A percentile compares a stretch with the other conserved stretches of the same genome.
Conservation (phyloP, 2,797 vertebrate species). For the Ceryle rudis region DNA sequence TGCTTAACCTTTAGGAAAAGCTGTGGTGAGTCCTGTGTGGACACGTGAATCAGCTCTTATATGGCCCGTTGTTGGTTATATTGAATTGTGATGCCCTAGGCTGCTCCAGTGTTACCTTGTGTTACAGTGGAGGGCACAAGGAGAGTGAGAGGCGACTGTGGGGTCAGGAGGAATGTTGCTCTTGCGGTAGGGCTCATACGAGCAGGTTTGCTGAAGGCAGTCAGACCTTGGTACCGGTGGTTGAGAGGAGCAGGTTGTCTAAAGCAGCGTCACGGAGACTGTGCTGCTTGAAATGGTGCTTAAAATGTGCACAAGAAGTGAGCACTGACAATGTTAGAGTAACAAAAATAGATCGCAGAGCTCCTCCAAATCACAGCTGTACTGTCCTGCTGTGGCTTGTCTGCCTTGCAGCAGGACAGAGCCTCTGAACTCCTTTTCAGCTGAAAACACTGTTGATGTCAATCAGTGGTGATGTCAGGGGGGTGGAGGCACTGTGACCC, state of each 20-base stretch:
- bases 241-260: not conserved
- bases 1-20: not conserved
- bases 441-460: not conserved
- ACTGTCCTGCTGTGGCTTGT: not conserved
- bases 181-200: not conserved
- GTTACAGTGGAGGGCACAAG: not conserved
- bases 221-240: not conserved
- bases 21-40: accelerated
- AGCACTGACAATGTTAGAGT: not conserved
- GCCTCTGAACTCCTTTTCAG: not conserved
- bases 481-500: not conserved
- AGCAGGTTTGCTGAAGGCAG: not conserved
- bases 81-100: not conserved
- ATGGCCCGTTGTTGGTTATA: not conserved
- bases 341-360: not conserved
- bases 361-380: not conserved
- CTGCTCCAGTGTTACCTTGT: not conserved
- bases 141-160: not conserved
- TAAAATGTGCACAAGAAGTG: not conserved
- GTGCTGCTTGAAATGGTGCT: not conserved
- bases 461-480: accelerated
- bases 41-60: not conserved
- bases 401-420: accelerated
- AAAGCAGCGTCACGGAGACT: not conserved
- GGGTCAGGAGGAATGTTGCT: not conserved